Base-by-base conservation (phyloP, 1,140 invertebrate species). In the Papilio aristodemus region DNA sequence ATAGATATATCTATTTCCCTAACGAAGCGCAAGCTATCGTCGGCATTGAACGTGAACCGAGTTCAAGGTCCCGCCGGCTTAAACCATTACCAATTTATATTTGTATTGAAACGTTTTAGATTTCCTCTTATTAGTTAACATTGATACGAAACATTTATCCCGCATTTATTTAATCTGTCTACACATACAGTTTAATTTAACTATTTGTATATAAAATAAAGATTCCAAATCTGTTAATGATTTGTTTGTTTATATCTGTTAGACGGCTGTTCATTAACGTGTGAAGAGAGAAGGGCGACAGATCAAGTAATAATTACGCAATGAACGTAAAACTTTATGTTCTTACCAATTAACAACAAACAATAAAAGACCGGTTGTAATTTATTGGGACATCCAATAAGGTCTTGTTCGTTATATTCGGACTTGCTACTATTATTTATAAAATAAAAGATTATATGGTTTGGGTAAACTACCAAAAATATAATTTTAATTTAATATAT, bases 61-160 rank as follows among this genome's bases (percentile, higher is more conserved):
- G 73, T 74, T 77, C 75, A 74, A 74, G 67, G 75, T 58, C 69
- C 71, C 68, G 60, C 37, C 50, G 67, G 63, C 63, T 77, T 67
- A 67, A 67, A 54, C 46, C 17, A 54, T 22, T 54, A 11, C 11
- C 11, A 4, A 19, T 54, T 54, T 54, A 54, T 54, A 9, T 54
- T 54, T 10, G 46, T 54, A 22, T 54, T 46, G 17, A 54, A 54
- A 54, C 46, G 17, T 3, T 54, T 54, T 54, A 54, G 46, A 54
- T 54, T 77, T 77, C 17, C 13, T 22, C 46, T 25, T 54, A 54
- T 54, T 54, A 54, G 17, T 54, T 54, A 9, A 54, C 46, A 54
- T 54, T 54, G 46, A 54, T 54, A 54, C 19, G 19, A 54, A 54
- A 54, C 46, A 54, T 54, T 54, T 54, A 17, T 4, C 19, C 19